Evolutionary conservation across 2,797 vertebrate species (phyloP).

Genomic region (Luscinia luscinia): DNA sequence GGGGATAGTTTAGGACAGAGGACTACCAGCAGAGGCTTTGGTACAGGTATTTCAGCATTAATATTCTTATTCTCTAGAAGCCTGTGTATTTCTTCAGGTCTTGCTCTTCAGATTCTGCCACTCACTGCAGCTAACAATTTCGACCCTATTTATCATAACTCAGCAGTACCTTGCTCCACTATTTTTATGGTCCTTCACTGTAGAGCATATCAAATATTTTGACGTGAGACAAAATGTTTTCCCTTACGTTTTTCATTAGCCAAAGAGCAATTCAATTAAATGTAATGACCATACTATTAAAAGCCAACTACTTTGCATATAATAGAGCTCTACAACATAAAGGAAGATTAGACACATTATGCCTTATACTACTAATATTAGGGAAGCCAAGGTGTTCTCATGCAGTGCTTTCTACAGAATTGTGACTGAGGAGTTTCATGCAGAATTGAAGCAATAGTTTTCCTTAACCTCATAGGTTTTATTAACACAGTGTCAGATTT

Average conservation of each 20-base stretch:
- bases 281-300: background rate
- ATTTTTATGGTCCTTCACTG: background rate
- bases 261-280: conserved; percentile 14
- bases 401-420: background rate
- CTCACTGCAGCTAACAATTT: background rate
- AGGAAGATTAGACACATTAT: background rate
- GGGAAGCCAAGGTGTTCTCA: background rate
- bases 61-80: background rate
- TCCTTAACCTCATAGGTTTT: background rate
- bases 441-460: background rate
- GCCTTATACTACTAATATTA: background rate
- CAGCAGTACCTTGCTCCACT: background rate
- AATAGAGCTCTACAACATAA: background rate
- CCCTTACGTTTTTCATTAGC: background rate
- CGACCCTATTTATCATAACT: background rate
- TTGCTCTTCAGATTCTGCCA: background rate
- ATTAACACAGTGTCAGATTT: background rate
- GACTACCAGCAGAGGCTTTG: background rate
- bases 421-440: background rate
- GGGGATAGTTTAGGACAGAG: background rate
- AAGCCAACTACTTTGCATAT: background rate
- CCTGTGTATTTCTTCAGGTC: background rate
- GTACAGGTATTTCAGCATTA: background rate
- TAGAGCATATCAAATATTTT: background rate
- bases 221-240: background rate